Evolutionary conservation across 2,797 vertebrate genomes (phyloP), one percentile per base, ranked within the genome.

Genomic region (Tokudaia muenninki): DNA sequence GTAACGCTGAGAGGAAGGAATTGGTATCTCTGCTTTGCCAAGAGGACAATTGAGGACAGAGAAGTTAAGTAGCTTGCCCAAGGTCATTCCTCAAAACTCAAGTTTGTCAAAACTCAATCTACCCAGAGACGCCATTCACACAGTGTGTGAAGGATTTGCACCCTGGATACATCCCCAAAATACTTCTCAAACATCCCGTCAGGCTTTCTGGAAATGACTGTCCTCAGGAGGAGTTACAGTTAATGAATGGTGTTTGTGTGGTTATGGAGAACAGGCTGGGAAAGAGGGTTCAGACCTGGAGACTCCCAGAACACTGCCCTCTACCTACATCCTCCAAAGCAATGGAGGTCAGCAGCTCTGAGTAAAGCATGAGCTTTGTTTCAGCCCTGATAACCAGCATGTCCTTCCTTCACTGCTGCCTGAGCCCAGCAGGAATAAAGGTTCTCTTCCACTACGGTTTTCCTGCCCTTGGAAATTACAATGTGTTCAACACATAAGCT

Each of bases 361-460:
- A 37, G n/a, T 74, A 67, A 94, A 83, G 70, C 11, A 57, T 52
- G 82, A 80, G 7, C 84, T 89, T n/a, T 26, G 89, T n/a, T 80
- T 81, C 70, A 44, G 86, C 87, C 91, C 96, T 70, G 63, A 78
- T 78, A 84, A 94, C 41, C 26, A 59, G 11, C 13, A n/a, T 3
- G 26, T 47, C 44, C 50, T 16, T 3, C 19, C 74, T 47, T 55
- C 47, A 92, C 21, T 21, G 65, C 70, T 59, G 77, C 79, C 72
- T 82, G 47, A 79, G 55, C 34, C 34, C 61, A 65, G 55, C 47
- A 22, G 24, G 44, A 74, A 7, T 37, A 9, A 92, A 97, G 83
- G 77, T 50, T 87, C 57, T 94, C 86, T 90, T 87, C 77, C 52
- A 37, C 70, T 77, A 19, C 92, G 91, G 92, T 80, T 74, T 95